phyloP scores from a whole-genome alignment of 2,888 invertebrate species.

The Esperia sulphurella region DNA sequence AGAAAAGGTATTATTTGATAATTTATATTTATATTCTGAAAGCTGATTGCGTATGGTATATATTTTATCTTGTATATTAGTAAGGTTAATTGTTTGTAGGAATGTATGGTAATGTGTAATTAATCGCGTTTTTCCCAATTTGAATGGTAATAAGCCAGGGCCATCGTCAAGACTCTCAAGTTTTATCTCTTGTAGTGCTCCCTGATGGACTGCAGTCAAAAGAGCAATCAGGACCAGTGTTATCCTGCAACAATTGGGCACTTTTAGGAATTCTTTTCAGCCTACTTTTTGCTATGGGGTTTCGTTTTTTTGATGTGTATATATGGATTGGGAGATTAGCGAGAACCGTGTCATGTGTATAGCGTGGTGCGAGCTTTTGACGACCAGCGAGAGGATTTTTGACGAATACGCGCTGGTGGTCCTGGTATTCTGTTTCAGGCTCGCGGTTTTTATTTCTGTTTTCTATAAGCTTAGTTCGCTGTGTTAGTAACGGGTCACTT shows the following conservation, averaged over 20 bases:
- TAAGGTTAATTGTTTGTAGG: slow-evolving; percentile 5
- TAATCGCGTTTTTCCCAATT: slow-evolving; percentile 4
- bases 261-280: slow-evolving; percentile 20
- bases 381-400: slow-evolving; percentile 18
- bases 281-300: slow-evolving; percentile 18
- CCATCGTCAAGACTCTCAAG: slow-evolving; percentile 10
- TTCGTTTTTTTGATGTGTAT: slow-evolving; percentile 20
- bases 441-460: slow-evolving; percentile 16
- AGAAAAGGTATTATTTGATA: not conserved
- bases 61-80: slow-evolving; percentile 2
- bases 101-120: slow-evolving; percentile 9
- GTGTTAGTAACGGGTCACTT: slow-evolving; percentile 6
- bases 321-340: slow-evolving; percentile 24
- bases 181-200: slow-evolving; percentile 9
- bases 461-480: too few relatives aligned
- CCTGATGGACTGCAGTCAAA: too few relatives aligned
- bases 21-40: not conserved
- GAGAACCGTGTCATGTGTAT: slow-evolving; percentile 19
- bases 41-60: not conserved
- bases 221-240: slow-evolving; percentile 8
- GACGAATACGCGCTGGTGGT: slow-evolving; percentile 18
- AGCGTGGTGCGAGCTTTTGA: slow-evolving; percentile 23
- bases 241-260: slow-evolving; percentile 22
- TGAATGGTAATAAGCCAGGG: slow-evolving; percentile 9
- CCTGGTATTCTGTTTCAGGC: slow-evolving; percentile 14